Base-by-base conservation (phyloP, 1,140 invertebrate genomes). In the Ganaspis sp. region DNA sequence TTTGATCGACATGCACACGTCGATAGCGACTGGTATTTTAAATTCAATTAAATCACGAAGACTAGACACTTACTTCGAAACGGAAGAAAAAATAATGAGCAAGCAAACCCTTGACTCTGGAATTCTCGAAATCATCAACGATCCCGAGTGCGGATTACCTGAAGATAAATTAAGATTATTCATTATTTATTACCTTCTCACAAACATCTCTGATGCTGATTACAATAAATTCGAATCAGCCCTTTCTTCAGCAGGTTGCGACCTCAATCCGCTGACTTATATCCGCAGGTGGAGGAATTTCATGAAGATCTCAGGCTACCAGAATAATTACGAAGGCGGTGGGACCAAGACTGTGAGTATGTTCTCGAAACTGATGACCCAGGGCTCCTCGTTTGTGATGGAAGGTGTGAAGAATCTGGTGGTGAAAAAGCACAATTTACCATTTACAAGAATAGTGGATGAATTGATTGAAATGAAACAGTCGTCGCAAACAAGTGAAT, bases 331-430 rank as follows among this genome's bases (percentile, higher is more conserved):
- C 81, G 95, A 96, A 87, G 98, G 98, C n/a, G 97, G 96, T 54
- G 98, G 97, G 21, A 98, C 98, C 0, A 98, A 97, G 92, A 99
- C 98, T 0, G 97, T 99, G 0, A 97, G 95, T 82, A 99, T 99
- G 98, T 99, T 99, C 91, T 98, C 97, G 1, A 99, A 99, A 91
- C 92, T 99, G 15, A 96, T 99, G 85, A 97, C 96, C 6, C 98
- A 99, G 90, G 98, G 98, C 29, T 99, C 98, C 1, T 98, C 97
- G 64, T 99, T 99, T 92, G 98, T 99, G 0, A 99, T 99, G 98
- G 99, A 99, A 92, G 99, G 99, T 42, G 99, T 99, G 0, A 99
- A 99, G 91, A 99, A 99, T 93, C 93, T 99, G 77, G 98, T 99
- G 38, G 96, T 99, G 8, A 99, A 99, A 89, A 95, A 96, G 92